Evolutionary conservation across 2,888 invertebrate species (phyloP), one percentile per base, ranked within the genome.

Genomic region (Caenorhabditis panamensis): DNA sequence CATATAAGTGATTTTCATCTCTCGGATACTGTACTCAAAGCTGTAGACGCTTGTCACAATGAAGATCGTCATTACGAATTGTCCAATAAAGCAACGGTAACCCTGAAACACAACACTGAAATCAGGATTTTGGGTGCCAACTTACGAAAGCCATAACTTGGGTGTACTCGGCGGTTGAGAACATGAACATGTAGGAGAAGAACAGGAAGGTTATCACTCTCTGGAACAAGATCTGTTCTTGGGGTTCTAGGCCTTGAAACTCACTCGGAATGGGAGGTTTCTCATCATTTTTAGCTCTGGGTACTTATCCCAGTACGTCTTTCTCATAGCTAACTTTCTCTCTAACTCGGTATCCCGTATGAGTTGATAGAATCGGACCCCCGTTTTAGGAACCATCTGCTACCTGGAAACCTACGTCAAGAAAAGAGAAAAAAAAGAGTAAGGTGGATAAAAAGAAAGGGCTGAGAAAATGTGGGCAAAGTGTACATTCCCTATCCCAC

Each of bases 261-360:
- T 56, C 6, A 67, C 67, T 13, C 67, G 41, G 6, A 56, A 64
- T 31, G 24, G 20, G 1, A 64, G 4, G 9, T 5, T 5, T 36
- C 31, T 63, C 8, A 72, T 1, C 2, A 37, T n/a, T 41, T 58
- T 63, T n/a, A 73, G 37, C 13, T 64, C 51, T 6, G 64, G 64
- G 36, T 59, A 64, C 49, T 59, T 64, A 20, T 58, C 58, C 73
- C 73, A 73, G 28, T 73, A 66, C 13, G 64, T 73, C 16, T 36
- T 31, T 1, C 16, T 58, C 44, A 13, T 47, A 8, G 18, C 16
- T 37, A 13, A 9, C 18, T n/a, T 24, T 5, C 22, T 63, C 26
- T 26, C 20, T 22, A 26, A 26, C 3, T 20, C 64, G 6, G 22
- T 13, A 16, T 8, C 53, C 28, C 11, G 37, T 24, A 41, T 22